phyloP scores from a whole-genome alignment of 2,888 invertebrate genomes.

The Morpho helenor region DNA sequence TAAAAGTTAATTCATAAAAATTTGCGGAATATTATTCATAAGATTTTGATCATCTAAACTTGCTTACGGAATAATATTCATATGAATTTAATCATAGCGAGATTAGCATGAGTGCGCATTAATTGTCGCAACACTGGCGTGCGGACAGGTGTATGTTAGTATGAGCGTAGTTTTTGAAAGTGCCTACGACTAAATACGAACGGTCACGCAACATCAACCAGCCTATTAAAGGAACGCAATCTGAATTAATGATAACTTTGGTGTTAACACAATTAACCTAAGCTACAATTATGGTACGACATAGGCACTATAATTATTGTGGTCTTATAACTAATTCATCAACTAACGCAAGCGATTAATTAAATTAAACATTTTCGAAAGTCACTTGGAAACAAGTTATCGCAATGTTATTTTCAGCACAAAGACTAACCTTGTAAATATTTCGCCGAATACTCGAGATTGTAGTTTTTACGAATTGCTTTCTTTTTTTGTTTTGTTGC shows the following conservation, averaged over 20 bases:
- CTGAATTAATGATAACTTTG: constrained; percentile 21
- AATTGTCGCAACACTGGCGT: constrained; percentile 1
- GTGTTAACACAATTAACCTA: constrained; percentile 16
- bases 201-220: constrained; percentile 47
- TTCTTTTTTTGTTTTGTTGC: no score
- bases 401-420: constrained; percentile 1
- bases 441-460: no score
- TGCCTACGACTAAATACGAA: constrained; percentile 36
- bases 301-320: constrained; percentile 4
- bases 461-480: no score
- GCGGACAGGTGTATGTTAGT: constrained; percentile 24
- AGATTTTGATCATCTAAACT: neutral
- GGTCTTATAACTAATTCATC: neutral
- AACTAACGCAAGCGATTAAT: neutral
- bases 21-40: neutral
- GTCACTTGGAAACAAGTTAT: neutral
- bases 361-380: constrained; percentile 4
- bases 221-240: constrained; percentile 45
- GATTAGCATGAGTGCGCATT: constrained; percentile 6
- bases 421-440: neutral
- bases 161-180: constrained; percentile 58
- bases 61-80: no score
- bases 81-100: no score
- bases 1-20: neutral
- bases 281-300: constrained; percentile 8